phyloP scores from a whole-genome alignment of 2,888 invertebrate genomes.

The Cylloceria caligata region DNA sequence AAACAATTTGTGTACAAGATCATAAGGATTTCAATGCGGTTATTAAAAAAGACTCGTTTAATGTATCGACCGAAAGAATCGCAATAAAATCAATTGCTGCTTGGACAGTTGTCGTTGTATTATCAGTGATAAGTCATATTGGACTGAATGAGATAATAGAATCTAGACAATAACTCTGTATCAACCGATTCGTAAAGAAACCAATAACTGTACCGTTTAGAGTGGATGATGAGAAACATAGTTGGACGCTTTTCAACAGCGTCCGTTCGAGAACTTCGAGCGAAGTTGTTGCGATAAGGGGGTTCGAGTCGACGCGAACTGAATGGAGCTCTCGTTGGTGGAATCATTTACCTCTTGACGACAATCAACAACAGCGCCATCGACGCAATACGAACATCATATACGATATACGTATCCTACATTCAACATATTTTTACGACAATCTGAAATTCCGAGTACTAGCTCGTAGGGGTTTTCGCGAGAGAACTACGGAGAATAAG shows the following conservation, averaged over 20 bases:
- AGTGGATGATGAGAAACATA: not conserved
- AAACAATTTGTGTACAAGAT: too few species aligned
- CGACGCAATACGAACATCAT: not conserved
- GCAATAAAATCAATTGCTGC: too few species aligned
- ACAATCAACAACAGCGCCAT: not conserved
- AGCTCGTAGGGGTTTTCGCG: not conserved
- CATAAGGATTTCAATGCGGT: too few species aligned
- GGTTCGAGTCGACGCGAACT: not conserved
- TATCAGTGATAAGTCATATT: too few species aligned
- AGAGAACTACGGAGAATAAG: constrained; percentile 44
- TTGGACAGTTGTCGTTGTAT: too few species aligned
- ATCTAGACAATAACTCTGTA: not conserved
- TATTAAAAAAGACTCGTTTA: too few species aligned
- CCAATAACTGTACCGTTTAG: not conserved
- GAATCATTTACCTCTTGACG: constrained; percentile 5
- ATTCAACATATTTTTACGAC: constrained; percentile 6
- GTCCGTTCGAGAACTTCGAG: not conserved
- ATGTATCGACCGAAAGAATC: too few species aligned
- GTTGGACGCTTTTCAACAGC: not conserved
- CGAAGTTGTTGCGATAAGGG: not conserved
- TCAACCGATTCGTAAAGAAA: not conserved
- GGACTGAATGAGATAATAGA: too few species aligned
- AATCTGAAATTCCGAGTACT: constrained; percentile 12
- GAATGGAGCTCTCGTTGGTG: not conserved
- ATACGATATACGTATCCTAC: too few species aligned